These are phyloP conservation scores for Betta splendens DNA, from an alignment of 2,797 vertebrate genomes.

Conservation along the genomic window DNA sequence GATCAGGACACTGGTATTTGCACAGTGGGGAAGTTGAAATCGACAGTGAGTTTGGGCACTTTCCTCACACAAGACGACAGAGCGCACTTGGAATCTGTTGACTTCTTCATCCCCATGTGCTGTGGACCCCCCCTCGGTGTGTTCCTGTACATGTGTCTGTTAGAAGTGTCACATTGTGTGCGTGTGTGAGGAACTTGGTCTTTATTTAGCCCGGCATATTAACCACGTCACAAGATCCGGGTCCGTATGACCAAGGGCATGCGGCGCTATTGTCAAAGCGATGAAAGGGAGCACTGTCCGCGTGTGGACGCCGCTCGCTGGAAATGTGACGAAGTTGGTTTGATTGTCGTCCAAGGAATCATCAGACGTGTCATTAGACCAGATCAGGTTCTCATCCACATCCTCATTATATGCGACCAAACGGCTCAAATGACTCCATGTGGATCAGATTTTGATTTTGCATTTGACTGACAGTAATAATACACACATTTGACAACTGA, in stretches of 20 bases:
- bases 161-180: constrained; percentile 63
- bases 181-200: constrained; percentile 43
- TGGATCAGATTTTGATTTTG: background rate
- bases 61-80: background rate
- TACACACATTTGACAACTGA: too few species aligned
- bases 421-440: background rate
- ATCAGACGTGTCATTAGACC: constrained; percentile 32
- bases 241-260: constrained; percentile 63
- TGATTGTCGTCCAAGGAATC: constrained; percentile 51
- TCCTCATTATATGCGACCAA: too few species aligned
- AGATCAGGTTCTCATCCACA: background rate
- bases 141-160: constrained; percentile 15
- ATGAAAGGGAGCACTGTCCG: constrained; percentile 62
- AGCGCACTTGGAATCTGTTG: constrained; percentile 7
- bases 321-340: constrained; percentile 43
- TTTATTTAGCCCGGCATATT: constrained; percentile 64
- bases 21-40: constrained; percentile 2
- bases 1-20: background rate
- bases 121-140: constrained; percentile 29
- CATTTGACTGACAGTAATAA: too few species aligned
- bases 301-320: constrained; percentile 44
- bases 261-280: constrained; percentile 58
- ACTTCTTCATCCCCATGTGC: constrained; percentile 11
- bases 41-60: constrained; percentile 19
- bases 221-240: constrained; percentile 65